Evolutionary conservation across 2,113 vertebrate species (phyloP), one percentile per base, ranked within the genome.

Genomic region (Tragulus kanchil): DNA sequence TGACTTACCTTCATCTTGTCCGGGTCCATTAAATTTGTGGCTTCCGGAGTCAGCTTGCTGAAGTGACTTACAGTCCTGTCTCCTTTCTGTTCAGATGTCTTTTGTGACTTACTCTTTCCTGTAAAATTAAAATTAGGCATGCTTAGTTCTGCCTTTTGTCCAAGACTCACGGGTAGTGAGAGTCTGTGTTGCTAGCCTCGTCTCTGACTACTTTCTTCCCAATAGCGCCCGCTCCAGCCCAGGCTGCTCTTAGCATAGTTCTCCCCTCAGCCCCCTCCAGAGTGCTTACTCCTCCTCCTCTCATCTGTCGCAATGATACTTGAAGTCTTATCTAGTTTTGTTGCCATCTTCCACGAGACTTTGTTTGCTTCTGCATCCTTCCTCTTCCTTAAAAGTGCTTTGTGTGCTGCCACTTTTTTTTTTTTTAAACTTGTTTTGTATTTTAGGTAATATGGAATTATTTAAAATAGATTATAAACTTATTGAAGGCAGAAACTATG

Each of bases 231-330:
- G 12, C 2, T 21, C 0, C 11, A 56, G 11, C 19, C 65, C 36
- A 0, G 16, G 23, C 12, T 13, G 14, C 11, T 5, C 31, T n/a
- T 15, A 11, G 21, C 28, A 50, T 17, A 19, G 31, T n/a, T 31
- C 3, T 28, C 14, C 15, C 0, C 1, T 10, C 45, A 45, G 52
- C 52, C 10, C 28, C 50, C 25, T 14, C 14, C 42, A 28, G 16
- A 52, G 36, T 3, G 5, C 52, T 48, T 31, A 8, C n/a, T 92
- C 28, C 31, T 64, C 48, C 61, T 62, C 10, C 28, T 31, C 21
- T 16, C 58, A 0, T 31, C 42, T 26, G 17, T 81, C n/a, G 71
- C 59, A 25, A 36, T 52, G 15, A 75, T n/a, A 52, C 58, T 36
- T 54, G 19, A 61, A 45, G 6, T n/a, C 79, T 56, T 56, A 71